These are phyloP conservation scores for Carollia perspicillata DNA, from an alignment of 2,113 vertebrate species.

Conservation along the genomic window DNA sequence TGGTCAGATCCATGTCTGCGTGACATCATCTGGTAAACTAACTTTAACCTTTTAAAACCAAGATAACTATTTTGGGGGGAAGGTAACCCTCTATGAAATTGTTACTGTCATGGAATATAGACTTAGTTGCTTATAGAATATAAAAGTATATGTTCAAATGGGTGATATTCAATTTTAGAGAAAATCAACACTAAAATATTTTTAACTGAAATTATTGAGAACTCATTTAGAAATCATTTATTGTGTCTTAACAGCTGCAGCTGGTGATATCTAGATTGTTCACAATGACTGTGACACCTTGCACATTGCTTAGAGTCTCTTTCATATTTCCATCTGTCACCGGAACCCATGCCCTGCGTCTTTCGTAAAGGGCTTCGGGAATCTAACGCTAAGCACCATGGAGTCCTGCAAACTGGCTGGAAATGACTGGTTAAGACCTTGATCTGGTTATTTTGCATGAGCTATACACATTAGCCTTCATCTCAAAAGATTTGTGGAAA, in stretches of 20 bases:
- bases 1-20: background rate
- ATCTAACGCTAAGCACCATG: background rate
- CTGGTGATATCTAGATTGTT: background rate
- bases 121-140: constrained; percentile 3
- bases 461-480: background rate
- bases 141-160: background rate
- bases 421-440: constrained; percentile 14
- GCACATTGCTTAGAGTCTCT: background rate
- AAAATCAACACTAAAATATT: background rate
- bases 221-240: background rate
- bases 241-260: background rate
- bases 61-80: background rate
- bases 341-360: background rate
- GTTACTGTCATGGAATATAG: background rate
- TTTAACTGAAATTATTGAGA: background rate
- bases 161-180: background rate
- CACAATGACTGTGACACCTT: background rate
- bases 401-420: background rate
- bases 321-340: background rate
- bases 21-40: background rate
- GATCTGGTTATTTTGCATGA: background rate
- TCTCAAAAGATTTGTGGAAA: constrained; percentile 20
- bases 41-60: constrained; percentile 16
- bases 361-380: background rate
- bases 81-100: background rate